A percentile compares a stretch with the other conserved stretches of the same genome.
phyloP scores from a whole-genome alignment of 2,113 vertebrate genomes.

The Erpornis zantholeuca region DNA sequence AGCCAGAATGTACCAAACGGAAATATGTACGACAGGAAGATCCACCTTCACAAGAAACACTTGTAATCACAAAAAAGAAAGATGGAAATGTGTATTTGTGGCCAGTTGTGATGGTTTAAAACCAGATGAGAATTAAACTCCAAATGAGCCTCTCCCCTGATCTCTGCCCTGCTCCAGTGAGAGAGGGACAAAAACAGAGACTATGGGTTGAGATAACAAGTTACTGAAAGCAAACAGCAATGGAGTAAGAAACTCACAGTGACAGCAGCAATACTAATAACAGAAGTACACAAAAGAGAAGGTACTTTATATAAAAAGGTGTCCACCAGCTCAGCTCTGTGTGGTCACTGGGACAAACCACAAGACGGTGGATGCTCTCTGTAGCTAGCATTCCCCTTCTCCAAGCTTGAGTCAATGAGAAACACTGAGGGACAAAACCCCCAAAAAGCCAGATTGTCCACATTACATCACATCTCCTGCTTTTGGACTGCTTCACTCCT shows the following conservation, averaged over 20 bases:
- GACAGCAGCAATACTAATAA: not conserved
- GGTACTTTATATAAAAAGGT: not conserved
- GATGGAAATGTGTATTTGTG: not conserved
- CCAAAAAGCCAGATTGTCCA: rapidly evolving
- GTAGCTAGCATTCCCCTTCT: rapidly evolving
- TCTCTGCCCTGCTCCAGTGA: rapidly evolving
- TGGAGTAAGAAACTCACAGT: not conserved
- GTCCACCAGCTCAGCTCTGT: not conserved
- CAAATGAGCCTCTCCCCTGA: not conserved
- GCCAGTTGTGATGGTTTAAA: not conserved
- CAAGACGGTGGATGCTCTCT: rapidly evolving
- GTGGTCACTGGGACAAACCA: rapidly evolving
- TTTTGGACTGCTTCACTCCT: not conserved
- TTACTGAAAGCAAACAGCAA: not conserved
- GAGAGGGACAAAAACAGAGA: not conserved
- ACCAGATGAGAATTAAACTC: not conserved
- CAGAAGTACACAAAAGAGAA: not conserved
- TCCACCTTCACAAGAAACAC: not conserved
- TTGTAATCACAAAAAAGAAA: not conserved
- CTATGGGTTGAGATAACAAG: not conserved
- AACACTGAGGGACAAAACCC: not conserved
- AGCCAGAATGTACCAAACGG: not conserved
- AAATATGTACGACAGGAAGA: not conserved
- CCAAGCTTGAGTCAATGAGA: not conserved
- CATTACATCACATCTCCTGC: rapidly evolving